Evolutionary conservation across 2,113 vertebrate genomes (phyloP), one percentile per base, ranked within the genome.

Genomic region (Microcebus ravelobensis): DNA sequence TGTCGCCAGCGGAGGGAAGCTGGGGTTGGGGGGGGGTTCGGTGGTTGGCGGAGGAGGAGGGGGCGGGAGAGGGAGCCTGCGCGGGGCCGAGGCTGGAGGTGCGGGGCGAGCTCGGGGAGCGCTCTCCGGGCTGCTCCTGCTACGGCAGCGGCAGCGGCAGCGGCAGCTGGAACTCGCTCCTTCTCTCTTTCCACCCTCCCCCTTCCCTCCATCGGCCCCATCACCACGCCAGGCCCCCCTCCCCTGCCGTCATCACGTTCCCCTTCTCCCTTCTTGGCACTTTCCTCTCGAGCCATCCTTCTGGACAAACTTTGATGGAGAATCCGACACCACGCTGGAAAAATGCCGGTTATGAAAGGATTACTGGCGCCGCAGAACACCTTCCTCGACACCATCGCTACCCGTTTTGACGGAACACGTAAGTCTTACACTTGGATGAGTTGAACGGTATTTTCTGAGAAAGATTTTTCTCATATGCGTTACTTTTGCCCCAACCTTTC

Each of bases 291-390:
- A 98, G 84, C 97, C 98, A 96, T 97, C 96, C 93, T 97, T 48
- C 94, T 15, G 97, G 98, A 97, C 98, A 98, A 99, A 99, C 98
- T 99, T 99, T 99, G 99, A 99, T 99, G 99, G 99, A 99, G 99
- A 99, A 99, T 99, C 98, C 98, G 98, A 99, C 98, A 99, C 97
- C 88, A 65, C 92, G 97, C 98, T 99, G 99, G 99, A 99, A 99
- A 99, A 98, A 99, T 99, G 99, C 99, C 99, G 98, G 99, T 99
- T 97, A 99, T 99, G 99, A 99, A 99, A 94, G 99, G 99, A 99
- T 99, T 99, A 98, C 98, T 99, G 98, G 99, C 99, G 96, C 99
- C 99, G 57, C 99, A 99, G 98, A 99, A 99, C 99, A 99, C 99
- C 97, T 99, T 99, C 98, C 98, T 99, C 97, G 99, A 99, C 98